Evolutionary conservation across 2,888 invertebrate genomes (phyloP).

Genomic region (Parnassius mnemosyne): DNA sequence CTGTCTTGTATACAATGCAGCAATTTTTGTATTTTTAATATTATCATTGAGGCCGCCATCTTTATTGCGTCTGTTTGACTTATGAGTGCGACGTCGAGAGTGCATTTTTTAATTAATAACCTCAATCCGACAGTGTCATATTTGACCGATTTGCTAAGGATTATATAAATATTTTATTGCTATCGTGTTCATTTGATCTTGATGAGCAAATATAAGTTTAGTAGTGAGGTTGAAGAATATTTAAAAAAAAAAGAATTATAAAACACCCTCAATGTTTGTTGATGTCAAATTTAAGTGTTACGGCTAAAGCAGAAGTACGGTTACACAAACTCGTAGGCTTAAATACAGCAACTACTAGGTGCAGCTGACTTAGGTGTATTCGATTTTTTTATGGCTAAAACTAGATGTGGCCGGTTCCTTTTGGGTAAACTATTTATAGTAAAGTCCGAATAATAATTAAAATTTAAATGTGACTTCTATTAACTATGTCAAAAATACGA

Average conservation of each 20-base stretch:
- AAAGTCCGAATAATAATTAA: too few species aligned
- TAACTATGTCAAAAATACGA: too few species aligned
- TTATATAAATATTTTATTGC: conserved; percentile 6
- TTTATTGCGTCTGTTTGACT: conserved; percentile 33
- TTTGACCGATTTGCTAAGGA: conserved; percentile 15
- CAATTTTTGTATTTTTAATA: conserved; percentile 32
- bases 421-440: too few species aligned
- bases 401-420: too few species aligned
- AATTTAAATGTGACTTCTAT: too few species aligned
- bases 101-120: conserved; percentile 17
- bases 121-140: conserved; percentile 19
- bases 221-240: neutral
- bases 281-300: too few species aligned
- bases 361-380: too few species aligned
- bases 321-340: too few species aligned
- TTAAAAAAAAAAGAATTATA: neutral
- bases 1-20: conserved; percentile 25
- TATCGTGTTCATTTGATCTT: conserved; percentile 3
- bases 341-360: too few species aligned
- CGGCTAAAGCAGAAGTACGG: too few species aligned
- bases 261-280: too few species aligned
- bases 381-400: too few species aligned
- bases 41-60: conserved; percentile 32
- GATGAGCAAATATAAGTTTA: conserved; percentile 1
- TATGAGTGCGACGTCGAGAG: conserved; percentile 24